A percentile compares a stretch with the other conserved stretches of the same genome.
Evolutionary conservation across 2,113 vertebrate genomes (phyloP).

Genomic region (Tenebrosternarchus preto): DNA sequence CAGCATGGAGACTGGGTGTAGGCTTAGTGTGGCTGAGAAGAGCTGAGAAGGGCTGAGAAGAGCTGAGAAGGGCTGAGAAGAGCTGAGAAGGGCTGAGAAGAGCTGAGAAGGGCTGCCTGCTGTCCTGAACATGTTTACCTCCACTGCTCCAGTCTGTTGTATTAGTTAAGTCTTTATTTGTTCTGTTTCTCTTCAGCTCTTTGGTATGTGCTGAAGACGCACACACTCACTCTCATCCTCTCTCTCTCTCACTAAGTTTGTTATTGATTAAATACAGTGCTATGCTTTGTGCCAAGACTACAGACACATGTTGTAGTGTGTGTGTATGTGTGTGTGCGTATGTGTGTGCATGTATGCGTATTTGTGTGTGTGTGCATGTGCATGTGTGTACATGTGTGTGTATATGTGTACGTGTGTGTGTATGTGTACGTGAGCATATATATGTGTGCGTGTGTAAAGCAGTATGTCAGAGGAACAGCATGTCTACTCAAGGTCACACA

Average conservation of each 20-base stretch:
- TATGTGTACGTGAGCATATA: background rate
- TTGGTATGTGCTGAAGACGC: background rate
- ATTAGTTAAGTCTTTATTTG: background rate
- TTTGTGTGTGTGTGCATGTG: background rate
- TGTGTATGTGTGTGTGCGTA: too few species aligned
- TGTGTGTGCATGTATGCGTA: background rate
- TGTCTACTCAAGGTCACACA: slow-evolving; percentile 44
- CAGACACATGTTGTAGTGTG: slow-evolving; percentile 10
- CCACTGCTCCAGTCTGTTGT: too few species aligned
- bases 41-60: too few species aligned
- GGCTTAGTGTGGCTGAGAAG: too few species aligned
- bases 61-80: too few species aligned
- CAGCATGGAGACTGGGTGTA: too few species aligned
- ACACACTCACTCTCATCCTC: background rate
- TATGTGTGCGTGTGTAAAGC: slow-evolving; percentile 5
- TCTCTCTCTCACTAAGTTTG: background rate
- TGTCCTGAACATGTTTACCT: too few species aligned
- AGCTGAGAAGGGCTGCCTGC: too few species aligned
- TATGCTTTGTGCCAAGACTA: slow-evolving; percentile 6
- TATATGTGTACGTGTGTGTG: slow-evolving; percentile 8
- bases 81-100: too few species aligned
- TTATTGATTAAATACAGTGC: slow-evolving; percentile 31
- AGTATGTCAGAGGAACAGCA: slow-evolving; percentile 45
- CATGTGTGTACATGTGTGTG: slow-evolving; percentile 2
- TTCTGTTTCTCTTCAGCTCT: slow-evolving; percentile 1